phyloP scores from a whole-genome alignment of 2,113 vertebrate species.

The Pseudorectes ferrugineus region DNA sequence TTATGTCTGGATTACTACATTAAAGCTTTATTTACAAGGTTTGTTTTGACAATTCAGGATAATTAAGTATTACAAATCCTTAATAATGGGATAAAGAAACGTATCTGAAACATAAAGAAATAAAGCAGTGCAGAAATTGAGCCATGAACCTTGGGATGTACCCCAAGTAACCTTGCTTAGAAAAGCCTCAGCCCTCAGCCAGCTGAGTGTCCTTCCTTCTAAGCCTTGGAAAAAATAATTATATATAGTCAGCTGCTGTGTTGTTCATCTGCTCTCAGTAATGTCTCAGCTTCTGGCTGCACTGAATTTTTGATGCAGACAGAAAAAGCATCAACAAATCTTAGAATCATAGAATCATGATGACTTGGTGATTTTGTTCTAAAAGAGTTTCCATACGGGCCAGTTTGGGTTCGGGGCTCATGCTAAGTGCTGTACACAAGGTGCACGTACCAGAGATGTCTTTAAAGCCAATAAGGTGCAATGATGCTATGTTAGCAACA shows the following conservation, averaged over 20 bases:
- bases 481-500: background rate
- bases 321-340: background rate
- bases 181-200: background rate
- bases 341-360: background rate
- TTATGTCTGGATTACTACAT: background rate
- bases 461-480: background rate
- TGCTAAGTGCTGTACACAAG: fast-evolving
- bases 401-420: background rate
- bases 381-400: background rate
- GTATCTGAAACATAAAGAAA: background rate
- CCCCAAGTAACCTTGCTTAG: background rate
- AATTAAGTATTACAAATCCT: background rate
- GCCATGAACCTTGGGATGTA: background rate
- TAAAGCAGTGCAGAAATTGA: background rate
- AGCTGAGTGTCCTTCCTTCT: background rate
- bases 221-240: background rate
- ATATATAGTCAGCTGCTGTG: background rate
- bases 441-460: background rate
- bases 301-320: background rate
- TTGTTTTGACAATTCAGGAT: background rate
- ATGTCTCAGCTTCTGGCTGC: background rate
- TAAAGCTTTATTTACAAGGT: conserved; percentile 5
- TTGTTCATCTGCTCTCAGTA: background rate
- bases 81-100: background rate
- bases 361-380: background rate